Evolutionary conservation across 2,113 vertebrate genomes (phyloP), one percentile per base, ranked within the genome.

Genomic region (Tricholaema leucomelas): DNA sequence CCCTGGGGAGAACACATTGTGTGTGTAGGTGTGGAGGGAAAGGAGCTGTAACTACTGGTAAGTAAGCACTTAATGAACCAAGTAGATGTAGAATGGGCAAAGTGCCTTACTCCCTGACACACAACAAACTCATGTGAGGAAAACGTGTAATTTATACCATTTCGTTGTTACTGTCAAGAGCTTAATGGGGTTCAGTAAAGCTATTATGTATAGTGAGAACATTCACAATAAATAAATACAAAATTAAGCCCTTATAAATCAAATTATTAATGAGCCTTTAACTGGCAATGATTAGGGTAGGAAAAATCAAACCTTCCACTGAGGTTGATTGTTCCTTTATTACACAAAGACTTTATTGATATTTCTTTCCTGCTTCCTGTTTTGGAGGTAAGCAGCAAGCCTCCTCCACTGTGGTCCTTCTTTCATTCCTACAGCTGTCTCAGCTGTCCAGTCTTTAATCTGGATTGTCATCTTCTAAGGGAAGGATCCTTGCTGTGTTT

Each of bases 1-100:
- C 2, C 6, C 11, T 2, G 0, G 15, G 17, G 20, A 59, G 40
- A 40, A 40, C 14, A 15, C 4, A 3, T 4, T 27, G n/a, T 1
- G 0, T 85, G 36, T 33, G 15, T 67, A 46, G 33, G 11, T 61
- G 44, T 31, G 42, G 33, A 63, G 23, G 31, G 8, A 71, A 58
- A 80, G 24, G 24, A 81, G 12, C 33, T 60, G 23, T 35, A 48
- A 23, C 24, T 63, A 56, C 20, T 54, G 27, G n/a, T 33, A 80
- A 56, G 8, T 50, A 66, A 80, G 35, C 15, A 38, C 16, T 44
- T 85, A 76, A 27, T 71, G 16, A 85, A 30, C 25, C 48, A 77
- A 54, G 64, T 89, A 19, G 23, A 42, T n/a, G 10, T 63, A 33
- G 50, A 80, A 73, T 13, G 28, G 20, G 12, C 21, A 19, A 86